These are phyloP conservation scores for Oxyteleia sp. DNA, from an alignment of 2,888 invertebrate species.

Conservation along the genomic window DNA sequence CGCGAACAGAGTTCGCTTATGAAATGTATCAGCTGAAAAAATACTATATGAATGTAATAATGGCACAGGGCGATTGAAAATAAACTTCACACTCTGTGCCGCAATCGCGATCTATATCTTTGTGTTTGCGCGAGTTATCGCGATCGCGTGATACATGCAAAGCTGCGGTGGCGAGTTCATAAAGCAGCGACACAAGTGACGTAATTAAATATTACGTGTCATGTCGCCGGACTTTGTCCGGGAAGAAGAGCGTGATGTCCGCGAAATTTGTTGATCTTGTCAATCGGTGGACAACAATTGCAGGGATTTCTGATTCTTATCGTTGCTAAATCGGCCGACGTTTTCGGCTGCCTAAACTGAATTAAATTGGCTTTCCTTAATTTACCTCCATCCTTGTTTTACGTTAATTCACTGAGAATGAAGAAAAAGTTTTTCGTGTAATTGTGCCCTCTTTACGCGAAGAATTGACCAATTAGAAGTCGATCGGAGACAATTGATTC, in stretches of 20 bases:
- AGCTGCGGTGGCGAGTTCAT: conserved; percentile 25
- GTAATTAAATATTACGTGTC: conserved; percentile 19
- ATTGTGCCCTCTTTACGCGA: conserved; percentile 31
- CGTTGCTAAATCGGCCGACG: conserved; percentile 6
- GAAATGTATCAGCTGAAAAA: too few relatives aligned
- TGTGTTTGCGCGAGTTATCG: conserved; percentile 35
- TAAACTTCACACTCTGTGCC: conserved; percentile 17
- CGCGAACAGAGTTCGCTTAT: too few relatives aligned
- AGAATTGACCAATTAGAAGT: conserved; percentile 54
- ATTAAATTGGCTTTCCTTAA: conserved; percentile 31
- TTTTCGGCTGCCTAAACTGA: conserved; percentile 15
- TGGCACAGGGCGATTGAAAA: too few relatives aligned
- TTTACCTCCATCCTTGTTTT: conserved; percentile 21
- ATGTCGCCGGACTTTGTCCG: too few relatives aligned
- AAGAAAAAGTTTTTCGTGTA: conserved; percentile 42
- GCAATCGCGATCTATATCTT: conserved; percentile 41
- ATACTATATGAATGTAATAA: too few relatives aligned
- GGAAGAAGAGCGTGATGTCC: too few relatives aligned
- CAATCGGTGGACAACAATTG: too few relatives aligned
- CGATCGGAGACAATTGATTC: conserved; percentile 50
- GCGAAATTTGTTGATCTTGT: too few relatives aligned
- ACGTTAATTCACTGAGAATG: conserved; percentile 30
- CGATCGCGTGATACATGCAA: conserved; percentile 56
- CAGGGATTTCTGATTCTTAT: background rate
- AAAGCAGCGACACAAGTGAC: conserved; percentile 35